Conservation (phyloP, 2,797 vertebrate genomes). For the Phrynocephalus forsythii region DNA sequence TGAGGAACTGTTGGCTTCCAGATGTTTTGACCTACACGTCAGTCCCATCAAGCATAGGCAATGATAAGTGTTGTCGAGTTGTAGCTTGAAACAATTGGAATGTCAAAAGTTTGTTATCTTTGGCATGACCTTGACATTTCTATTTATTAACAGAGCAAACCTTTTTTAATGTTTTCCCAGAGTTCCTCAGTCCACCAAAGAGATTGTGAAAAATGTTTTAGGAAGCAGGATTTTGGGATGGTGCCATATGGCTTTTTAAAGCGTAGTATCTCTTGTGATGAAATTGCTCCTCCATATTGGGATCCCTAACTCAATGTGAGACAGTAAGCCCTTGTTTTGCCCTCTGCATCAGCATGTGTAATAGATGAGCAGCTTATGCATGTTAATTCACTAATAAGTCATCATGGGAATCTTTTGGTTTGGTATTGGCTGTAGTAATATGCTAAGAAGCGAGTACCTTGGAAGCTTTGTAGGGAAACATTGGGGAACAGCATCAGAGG, state of each 20-base stretch:
- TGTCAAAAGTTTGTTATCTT: background rate
- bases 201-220: background rate
- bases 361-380: background rate
- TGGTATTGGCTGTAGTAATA: background rate
- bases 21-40: background rate
- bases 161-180: background rate
- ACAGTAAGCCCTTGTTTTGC: background rate
- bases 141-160: background rate
- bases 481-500: background rate
- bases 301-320: background rate
- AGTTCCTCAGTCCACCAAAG: slow-evolving; percentile 3
- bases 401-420: background rate
- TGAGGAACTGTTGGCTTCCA: background rate
- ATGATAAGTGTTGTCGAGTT: background rate
- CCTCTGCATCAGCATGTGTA: background rate
- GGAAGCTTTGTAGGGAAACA: background rate
- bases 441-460: background rate
- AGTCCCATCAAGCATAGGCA: background rate
- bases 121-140: background rate
- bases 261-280: background rate
- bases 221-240: background rate
- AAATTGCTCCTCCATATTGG: background rate
- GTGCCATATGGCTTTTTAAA: background rate
- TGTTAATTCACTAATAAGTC: background rate
- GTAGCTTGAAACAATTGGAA: background rate